Evolutionary conservation across 2,888 invertebrate genomes (phyloP), one percentile per base, ranked within the genome.

Genomic region (Tricholauxania praeusta): DNA sequence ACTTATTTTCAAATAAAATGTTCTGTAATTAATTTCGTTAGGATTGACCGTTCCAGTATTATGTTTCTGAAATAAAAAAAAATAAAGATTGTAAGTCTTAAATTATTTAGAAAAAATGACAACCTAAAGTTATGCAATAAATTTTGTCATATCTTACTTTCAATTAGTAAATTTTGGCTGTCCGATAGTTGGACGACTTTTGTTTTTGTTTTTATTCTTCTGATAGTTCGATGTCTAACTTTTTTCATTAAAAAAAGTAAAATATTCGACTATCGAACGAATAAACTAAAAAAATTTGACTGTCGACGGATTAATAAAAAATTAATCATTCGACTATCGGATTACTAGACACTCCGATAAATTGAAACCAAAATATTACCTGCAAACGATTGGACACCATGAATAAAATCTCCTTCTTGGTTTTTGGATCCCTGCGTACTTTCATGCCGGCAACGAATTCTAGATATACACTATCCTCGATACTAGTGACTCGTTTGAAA

Each of bases 361-460:
- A 39, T 1, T 1, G 3, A 39, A 39, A 39, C 0, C 7, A 39
- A 1, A 8, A 8, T 10, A 91, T 88, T 86, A 91, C 91, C 80
- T 81, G 73, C 57, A 79, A 74, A n/a, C 76, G 74, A 71, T 77
- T 78, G 15, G 93, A 92, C 8, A 92, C 74, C 7, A 91, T 87
- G 91, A 92, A 93, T 3, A 93, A 83, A 78, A 92, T 91, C 81
- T 93, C 90, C 69, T 89, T 87, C 3, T 89, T 89, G 78, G 88
- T 88, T 39, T 39, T 7, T 0, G 87, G 82, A 71, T 91, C 90
- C 65, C 88, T 89, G 12, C 92, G 89, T 2, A 93, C 87, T 87
- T 94, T 94, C 7, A 94, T 79, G 1, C 94, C 94, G 80, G 92
- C 92, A 1, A 91, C 89, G 80, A 94, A 94, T 81, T 94, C 94